phyloP scores from a whole-genome alignment of 2,888 invertebrate species.

The Alsophila aescularia region DNA sequence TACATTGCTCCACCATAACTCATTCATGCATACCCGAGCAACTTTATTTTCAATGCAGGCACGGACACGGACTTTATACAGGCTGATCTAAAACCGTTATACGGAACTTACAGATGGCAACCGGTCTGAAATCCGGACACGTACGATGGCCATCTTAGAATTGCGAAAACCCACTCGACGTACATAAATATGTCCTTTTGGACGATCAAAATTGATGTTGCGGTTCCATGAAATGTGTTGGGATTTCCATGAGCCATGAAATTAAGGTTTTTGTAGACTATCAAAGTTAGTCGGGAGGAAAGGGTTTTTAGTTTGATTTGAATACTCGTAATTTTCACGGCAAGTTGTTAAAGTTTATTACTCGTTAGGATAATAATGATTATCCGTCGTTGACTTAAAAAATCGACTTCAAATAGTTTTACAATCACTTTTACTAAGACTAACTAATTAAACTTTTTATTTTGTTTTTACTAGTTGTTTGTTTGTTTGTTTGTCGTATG shows the following conservation, averaged over 20 bases:
- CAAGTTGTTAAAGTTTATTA: background rate
- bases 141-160: constrained; percentile 60
- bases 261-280: constrained; percentile 28
- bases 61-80: constrained; percentile 20
- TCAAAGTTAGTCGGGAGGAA: constrained; percentile 16
- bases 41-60: constrained; percentile 17
- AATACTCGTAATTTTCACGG: constrained; percentile 1
- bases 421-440: no score
- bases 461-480: no score
- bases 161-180: constrained; percentile 51
- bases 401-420: no score
- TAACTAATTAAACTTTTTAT: no score
- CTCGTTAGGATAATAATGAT: no score
- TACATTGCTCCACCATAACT: constrained; percentile 2
- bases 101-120: constrained; percentile 26
- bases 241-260: constrained; percentile 26
- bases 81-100: constrained; percentile 30
- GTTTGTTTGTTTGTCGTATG: no score
- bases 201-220: constrained; percentile 49
- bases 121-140: constrained; percentile 43
- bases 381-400: no score
- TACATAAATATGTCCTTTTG: constrained; percentile 51
- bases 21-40: constrained; percentile 12
- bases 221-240: constrained; percentile 19
- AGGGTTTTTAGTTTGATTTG: constrained; percentile 19